Conservation (phyloP, 1,140 invertebrate genomes). For the Diorhabda carinulata region DNA sequence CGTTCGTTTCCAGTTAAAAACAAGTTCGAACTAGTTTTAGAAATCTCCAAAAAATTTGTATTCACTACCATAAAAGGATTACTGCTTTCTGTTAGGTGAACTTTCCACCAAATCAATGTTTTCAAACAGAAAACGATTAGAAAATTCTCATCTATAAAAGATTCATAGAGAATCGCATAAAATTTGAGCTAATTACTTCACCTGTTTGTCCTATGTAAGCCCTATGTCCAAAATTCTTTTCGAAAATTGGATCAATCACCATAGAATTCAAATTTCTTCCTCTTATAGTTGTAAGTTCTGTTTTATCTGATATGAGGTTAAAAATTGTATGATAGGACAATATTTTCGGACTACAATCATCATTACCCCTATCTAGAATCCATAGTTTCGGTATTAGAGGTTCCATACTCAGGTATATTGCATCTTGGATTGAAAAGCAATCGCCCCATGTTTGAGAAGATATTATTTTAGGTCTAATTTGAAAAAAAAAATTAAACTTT, state of each 20-base stretch:
- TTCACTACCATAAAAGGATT: not conserved
- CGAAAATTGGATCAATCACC: conserved; percentile 21
- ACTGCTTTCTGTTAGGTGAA: not conserved
- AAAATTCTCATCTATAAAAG: not conserved
- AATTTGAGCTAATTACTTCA: not conserved
- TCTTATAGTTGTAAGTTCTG: conserved; percentile 20
- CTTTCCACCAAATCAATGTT: conserved; percentile 7
- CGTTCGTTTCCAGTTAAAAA: conserved; percentile 6
- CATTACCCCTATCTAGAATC: conserved; percentile 38
- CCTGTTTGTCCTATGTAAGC: conserved; percentile 32
- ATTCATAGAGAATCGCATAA: not conserved
- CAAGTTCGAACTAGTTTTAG: conserved; percentile 7
- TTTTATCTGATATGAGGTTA: conserved; percentile 23
- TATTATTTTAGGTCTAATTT: conserved; percentile 21
- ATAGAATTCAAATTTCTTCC: conserved; percentile 20
- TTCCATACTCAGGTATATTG: conserved; percentile 35
- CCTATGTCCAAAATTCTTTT: conserved; percentile 18
- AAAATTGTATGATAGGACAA: conserved; percentile 34
- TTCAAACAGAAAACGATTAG: not conserved
- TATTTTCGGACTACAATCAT: conserved; percentile 34
- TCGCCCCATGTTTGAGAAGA: conserved; percentile 34
- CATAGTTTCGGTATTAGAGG: conserved; percentile 32
- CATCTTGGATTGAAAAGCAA: conserved; percentile 36
- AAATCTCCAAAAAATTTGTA: conserved; percentile 8
- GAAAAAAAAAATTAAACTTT: not conserved